phyloP scores from a whole-genome alignment of 2,888 invertebrate species.

The Odontomyia ornata region DNA sequence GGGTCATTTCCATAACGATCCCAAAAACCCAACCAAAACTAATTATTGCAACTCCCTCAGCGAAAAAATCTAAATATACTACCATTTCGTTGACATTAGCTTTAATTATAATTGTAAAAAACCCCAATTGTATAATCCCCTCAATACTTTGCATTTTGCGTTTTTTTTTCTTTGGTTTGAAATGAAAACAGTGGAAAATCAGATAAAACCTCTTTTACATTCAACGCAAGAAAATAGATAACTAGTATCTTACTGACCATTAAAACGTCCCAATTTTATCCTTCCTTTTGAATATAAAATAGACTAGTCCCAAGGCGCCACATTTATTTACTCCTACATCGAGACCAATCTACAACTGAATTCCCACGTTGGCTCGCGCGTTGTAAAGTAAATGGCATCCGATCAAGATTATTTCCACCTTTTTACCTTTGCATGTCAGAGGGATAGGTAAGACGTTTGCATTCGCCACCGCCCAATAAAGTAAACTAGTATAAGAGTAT shows the following conservation, averaged over 20 bases:
- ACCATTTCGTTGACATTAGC: too few relatives aligned
- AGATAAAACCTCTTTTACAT: too few relatives aligned
- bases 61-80: too few relatives aligned
- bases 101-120: too few relatives aligned
- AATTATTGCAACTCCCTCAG: too few relatives aligned
- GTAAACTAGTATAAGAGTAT: too few relatives aligned
- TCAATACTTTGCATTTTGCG: too few relatives aligned
- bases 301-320: slow-evolving; percentile 6
- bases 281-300: slow-evolving; percentile 1
- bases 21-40: too few relatives aligned
- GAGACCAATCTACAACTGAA: neutral
- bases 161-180: too few relatives aligned
- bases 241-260: neutral
- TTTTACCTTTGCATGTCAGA: neutral
- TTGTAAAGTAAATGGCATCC: slow-evolving; percentile 18
- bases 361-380: neutral
- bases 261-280: neutral
- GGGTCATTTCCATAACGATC: too few relatives aligned
- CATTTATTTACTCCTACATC: neutral
- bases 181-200: too few relatives aligned
- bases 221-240: neutral
- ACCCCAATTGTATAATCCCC: too few relatives aligned
- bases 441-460: slow-evolving; percentile 10
- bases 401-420: slow-evolving; percentile 19
- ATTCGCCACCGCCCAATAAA: neutral